Evolutionary conservation across 2,888 invertebrate species (phyloP), one percentile per base, ranked within the genome.

Genomic region (Cheilosia scutellata): DNA sequence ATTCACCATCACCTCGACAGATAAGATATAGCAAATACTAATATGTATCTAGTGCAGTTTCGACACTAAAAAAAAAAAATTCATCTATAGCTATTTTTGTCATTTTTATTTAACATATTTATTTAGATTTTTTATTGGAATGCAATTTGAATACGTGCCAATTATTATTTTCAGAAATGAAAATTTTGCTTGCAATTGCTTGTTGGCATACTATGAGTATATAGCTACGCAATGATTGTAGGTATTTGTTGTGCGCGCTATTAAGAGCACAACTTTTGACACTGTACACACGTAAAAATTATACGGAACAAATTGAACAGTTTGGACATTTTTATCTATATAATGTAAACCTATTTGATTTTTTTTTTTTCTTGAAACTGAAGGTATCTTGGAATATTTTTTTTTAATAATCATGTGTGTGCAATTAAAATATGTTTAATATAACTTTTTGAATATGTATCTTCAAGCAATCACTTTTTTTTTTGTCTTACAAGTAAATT

Each of bases 111-210:
- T 63, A 55, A 63, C 62, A 63, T 68, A 29, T 42, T 66, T 75
- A 37, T 74, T 55, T 53, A 40, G 25, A 55, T 57, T 70, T 79
- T 79, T 82, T 86, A 86, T 86, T 82, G 76, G 76, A 86, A 82
- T 86, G 86, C 86, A 82, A 86, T 86, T 86, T 86, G 86, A 82
- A 76, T 77, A 82, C 82, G 76, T 86, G 86, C 82, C 86, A 86
- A 76, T 77, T 86, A 82, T 77, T 86, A 76, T 76, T 82, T 82
- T 77, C 62, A 72, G 47, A 82, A 27, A 82, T 80, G 55, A 76
- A 86, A 86, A 20, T 20, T 66, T 42, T 57, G 70, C 65, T 44
- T 82, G 47, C 78, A 68, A 78, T 72, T 57, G 20, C 68, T 65
- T 49, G 20, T 9, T 47, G 31, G 33, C 27, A 62, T 47, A 9